Base-by-base conservation (phyloP, 2,888 invertebrate genomes). In the Apotomis turbidana region DNA sequence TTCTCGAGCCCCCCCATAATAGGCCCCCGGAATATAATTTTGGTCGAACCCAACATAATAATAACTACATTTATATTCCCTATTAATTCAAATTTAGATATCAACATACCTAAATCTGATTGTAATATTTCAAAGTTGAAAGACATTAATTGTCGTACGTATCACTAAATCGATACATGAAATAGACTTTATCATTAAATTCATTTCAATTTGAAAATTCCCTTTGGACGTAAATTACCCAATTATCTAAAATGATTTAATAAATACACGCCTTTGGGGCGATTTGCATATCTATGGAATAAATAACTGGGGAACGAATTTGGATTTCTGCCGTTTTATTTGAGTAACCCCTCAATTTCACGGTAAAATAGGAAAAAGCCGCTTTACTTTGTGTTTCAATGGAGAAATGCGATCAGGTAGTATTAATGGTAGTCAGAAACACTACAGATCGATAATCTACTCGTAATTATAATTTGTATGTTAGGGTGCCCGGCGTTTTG, bases 201-300 rank as follows among this genome's bases (percentile, higher is more conserved):
- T 61, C 66, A 67, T 61, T 68, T 59, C 62, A 58, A 51, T 63
- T 70, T 27, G 12, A 27, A 70, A 63, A 70, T 63, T 70, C 63
- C 70, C 63, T 58, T 63, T 44, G 58, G 38, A 70, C 58, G 57
- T 64, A 63, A 70, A 70, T 70, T 63, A 58, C 58, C 51, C 63
- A 70, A 59, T 70, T 64, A 70, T 58, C 63, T 70, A 70, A 52
- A 70, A 63, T 70, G 58, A 63, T 70, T 70, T 63, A 64, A 70
- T 70, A 70, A 70, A 70, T 70, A 58, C 41, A 63, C 57, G 58
- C 57, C 52, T 41, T 58, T 59, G 10, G 57, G 70, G 51, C 15
- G n/a, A 52, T 70, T 70, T 52, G 58, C 70, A 70, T 70, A 70
- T 63, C 70, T 70, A 64, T 70, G 63, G 63, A 70, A 70, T 70